Evolutionary conservation across 2,888 invertebrate species (phyloP), one percentile per base, ranked within the genome.

Genomic region (Diaphora mendica): DNA sequence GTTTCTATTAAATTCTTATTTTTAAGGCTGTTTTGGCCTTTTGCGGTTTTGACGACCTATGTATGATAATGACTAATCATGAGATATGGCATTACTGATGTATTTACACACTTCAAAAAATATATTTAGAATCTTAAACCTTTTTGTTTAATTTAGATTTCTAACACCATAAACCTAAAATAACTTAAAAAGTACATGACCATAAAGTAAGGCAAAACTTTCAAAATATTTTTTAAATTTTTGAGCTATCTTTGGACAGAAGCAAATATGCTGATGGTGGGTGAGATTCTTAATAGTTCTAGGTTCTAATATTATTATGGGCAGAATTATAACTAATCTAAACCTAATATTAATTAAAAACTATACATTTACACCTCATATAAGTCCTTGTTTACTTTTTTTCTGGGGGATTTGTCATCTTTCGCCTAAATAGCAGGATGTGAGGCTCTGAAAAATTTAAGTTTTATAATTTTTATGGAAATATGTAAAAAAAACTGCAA

Each of bases 391-490:
- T 35, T 78, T 85, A 93, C 79, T 94, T 91, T 75, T 89, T 93
- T 73, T 92, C 92, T 55, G 95, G 96, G 68, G 96, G 95, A 70
- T 94, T 94, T 48, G 97, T 97, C 85, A 96, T 97, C 90, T 97
- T 97, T 90, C 98, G 96, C 91, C 97, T 97, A 94, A 99, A 99
- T 72, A 99, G 96, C 81, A 99, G 94, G 89, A 99, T 98, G 87
- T 99, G 99, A 23, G 99, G 99, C 90, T 99, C 99, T 98, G 96
- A 71, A 86, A 86, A 80, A 74, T 51, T 15, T 15, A 44, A 44
- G 15, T 17, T 44, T 3, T 44, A 42, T 44, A 44, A 3, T 44
- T 44, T 44, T 44, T 44, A 39, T 39, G 39, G 39, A 39, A 39
- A 39, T 39, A n/a, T n/a, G n/a, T n/a, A n/a, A n/a, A n/a, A 35